Evolutionary conservation across 2,797 vertebrate genomes (phyloP).

Genomic region (Ficedula albicollis): DNA sequence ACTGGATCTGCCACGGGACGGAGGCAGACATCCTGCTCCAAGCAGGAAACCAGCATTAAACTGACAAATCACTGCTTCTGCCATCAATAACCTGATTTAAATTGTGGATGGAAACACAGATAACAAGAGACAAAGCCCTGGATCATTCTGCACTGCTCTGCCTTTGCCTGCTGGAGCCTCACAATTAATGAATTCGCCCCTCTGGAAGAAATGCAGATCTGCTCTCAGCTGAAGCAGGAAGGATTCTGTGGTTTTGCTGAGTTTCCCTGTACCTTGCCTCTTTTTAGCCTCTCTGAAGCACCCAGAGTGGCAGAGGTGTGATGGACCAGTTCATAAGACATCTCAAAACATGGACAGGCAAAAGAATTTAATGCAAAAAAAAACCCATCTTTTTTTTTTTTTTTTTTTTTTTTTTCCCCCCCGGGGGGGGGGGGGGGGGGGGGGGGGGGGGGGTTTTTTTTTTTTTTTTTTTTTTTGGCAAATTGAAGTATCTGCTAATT

Average conservation of each 20-base stretch:
- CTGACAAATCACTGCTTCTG: not conserved
- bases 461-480: not conserved
- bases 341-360: not conserved
- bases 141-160: not conserved
- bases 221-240: not conserved
- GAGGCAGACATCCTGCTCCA: not conserved
- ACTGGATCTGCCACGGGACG: not conserved
- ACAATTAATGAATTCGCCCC: not conserved
- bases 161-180: not conserved
- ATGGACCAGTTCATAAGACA: not conserved
- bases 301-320: not conserved
- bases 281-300: not conserved
- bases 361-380: not conserved
- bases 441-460: too few species aligned
- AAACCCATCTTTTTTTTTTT: too few species aligned
- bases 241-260: not conserved
- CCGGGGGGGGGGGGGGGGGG: too few species aligned
- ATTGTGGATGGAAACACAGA: not conserved
- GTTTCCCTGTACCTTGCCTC: not conserved
- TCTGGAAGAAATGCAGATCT: not conserved
- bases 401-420: not conserved
- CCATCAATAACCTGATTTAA: not conserved
- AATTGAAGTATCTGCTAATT: not conserved
- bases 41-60: not conserved
- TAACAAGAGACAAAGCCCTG: not conserved